A percentile compares a stretch with the other conserved stretches of the same genome.
These are phyloP conservation scores for Phalera bucephala DNA, from an alignment of 2,888 invertebrate genomes.

Conservation along the genomic window DNA sequence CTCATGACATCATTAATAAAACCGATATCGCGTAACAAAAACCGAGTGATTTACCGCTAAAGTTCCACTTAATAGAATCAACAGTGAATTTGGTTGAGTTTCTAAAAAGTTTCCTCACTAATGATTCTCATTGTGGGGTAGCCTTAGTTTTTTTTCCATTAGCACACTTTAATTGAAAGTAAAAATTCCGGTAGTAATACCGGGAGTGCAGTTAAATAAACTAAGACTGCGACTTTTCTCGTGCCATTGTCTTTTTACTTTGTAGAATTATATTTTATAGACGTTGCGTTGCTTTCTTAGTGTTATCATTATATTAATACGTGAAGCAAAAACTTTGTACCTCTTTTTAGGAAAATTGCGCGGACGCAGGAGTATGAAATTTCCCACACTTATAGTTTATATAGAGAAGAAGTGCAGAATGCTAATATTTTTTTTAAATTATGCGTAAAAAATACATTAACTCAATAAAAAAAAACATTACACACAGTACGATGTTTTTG, in stretches of 20 bases:
- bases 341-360: too few relatives aligned
- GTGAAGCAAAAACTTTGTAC: too few relatives aligned
- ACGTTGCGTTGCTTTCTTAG: not conserved
- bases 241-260: constrained; percentile 27
- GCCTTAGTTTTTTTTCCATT: constrained; percentile 55
- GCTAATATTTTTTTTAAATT: too few relatives aligned
- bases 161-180: constrained; percentile 51
- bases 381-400: too few relatives aligned
- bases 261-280: not conserved
- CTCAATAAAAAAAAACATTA: too few relatives aligned
- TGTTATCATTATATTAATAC: too few relatives aligned
- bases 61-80: constrained; percentile 53
- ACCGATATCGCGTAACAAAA: constrained; percentile 41
- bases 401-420: too few relatives aligned
- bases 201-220: constrained; percentile 32
- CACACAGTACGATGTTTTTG: too few relatives aligned
- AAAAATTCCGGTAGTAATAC: constrained; percentile 35
- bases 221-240: constrained; percentile 26
- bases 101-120: constrained; percentile 49
- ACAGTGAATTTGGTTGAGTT: constrained; percentile 59
- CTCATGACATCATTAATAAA: constrained; percentile 40
- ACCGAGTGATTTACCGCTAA: constrained; percentile 44
- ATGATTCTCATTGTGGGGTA: constrained; percentile 54
- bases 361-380: too few relatives aligned
- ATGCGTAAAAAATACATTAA: too few relatives aligned